A percentile compares a stretch with the other conserved stretches of the same genome.
Evolutionary conservation across 2,888 invertebrate genomes (phyloP).

Genomic region (Dolomedes plantarius): DNA sequence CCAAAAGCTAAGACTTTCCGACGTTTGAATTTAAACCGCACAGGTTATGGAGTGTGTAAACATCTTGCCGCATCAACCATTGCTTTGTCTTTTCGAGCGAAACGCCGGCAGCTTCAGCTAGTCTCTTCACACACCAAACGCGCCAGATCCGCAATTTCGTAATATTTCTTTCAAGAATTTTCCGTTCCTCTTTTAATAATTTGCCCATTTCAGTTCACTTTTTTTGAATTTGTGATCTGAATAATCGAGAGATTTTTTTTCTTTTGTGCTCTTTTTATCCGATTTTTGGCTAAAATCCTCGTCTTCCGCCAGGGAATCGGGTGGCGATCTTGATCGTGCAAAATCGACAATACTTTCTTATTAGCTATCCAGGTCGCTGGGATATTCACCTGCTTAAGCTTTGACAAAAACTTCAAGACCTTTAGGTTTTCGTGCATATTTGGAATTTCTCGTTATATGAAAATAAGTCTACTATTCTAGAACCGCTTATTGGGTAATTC

Average conservation of each 20-base stretch:
- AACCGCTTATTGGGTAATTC: background rate
- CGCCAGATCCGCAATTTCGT: background rate
- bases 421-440: background rate
- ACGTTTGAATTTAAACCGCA: background rate
- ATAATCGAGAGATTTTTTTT: no score
- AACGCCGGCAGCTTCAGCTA: background rate
- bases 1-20: background rate
- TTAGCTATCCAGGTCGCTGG: slow-evolving; percentile 20
- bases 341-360: no score
- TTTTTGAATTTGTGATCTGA: background rate
- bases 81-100: background rate
- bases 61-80: slow-evolving; percentile 11
- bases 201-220: background rate
- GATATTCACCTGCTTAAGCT: slow-evolving; percentile 19
- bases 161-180: background rate
- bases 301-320: background rate
- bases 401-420: slow-evolving; percentile 21
- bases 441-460: slow-evolving; percentile 23
- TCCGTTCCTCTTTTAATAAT: no score
- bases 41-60: slow-evolving; percentile 13
- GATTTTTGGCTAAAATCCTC: background rate
- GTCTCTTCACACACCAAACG: background rate
- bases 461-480: slow-evolving; percentile 7
- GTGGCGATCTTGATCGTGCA: no score
- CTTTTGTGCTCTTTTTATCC: no score